These are phyloP conservation scores for Drosophila prosaltans DNA, from an alignment of 1,140 invertebrate genomes.

Conservation along the genomic window DNA sequence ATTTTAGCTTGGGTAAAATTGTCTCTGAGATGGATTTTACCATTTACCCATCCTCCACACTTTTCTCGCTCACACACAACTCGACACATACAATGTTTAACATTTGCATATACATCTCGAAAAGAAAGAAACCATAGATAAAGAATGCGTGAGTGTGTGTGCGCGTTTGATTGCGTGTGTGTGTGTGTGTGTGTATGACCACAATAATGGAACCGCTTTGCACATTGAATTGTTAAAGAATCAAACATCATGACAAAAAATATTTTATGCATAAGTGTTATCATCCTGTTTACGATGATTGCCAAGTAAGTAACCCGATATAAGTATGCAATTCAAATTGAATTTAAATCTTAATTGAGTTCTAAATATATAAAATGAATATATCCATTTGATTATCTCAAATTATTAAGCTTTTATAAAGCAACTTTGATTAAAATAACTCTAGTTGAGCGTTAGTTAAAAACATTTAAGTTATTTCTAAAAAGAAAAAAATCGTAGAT, in stretches of 20 bases:
- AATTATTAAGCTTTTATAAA: too few relatives aligned
- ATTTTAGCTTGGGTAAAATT: constrained; percentile 21
- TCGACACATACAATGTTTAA: constrained; percentile 33
- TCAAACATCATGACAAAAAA: background rate
- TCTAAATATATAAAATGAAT: too few relatives aligned
- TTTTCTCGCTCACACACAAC: too few relatives aligned
- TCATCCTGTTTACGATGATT: too few relatives aligned
- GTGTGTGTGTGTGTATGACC: background rate
- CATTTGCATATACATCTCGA: constrained; percentile 45
- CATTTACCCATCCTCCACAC: background rate
- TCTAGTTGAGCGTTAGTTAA: too few relatives aligned
- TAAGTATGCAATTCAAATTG: too few relatives aligned
- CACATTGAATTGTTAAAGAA: background rate
- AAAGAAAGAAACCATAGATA: constrained; percentile 20
- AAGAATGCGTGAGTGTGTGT: background rate
- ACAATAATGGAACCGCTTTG: background rate
- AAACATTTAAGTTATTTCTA: too few relatives aligned
- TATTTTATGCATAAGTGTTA: background rate
- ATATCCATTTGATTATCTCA: too few relatives aligned
- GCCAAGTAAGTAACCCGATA: too few relatives aligned
- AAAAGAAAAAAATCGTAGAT: too few relatives aligned
- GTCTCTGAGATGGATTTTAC: constrained; percentile 1
- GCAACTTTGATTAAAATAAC: too few relatives aligned
- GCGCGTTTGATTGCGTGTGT: background rate
- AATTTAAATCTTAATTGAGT: too few relatives aligned